Conservation (phyloP, 53 echinoderm and acorn worm species). For the Antedon mediterranea region DNA sequence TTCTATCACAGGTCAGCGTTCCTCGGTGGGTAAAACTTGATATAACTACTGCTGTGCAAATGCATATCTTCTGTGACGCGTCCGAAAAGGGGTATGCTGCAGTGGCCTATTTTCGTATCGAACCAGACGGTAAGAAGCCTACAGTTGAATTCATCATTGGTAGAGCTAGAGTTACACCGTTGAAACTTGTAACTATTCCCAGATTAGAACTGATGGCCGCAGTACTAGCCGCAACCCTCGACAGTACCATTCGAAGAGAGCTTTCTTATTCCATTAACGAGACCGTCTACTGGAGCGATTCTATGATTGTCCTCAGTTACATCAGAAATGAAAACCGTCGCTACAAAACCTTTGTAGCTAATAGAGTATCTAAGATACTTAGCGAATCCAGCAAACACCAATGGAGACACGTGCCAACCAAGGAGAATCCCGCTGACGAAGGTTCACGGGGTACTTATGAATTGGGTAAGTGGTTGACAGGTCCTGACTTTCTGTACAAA, state of each 20-base stretch:
- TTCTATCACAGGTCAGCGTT: constrained; percentile 14
- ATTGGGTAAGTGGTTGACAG: constrained; percentile 15
- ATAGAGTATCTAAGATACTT: constrained; percentile 27
- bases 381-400: constrained; percentile 11
- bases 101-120: constrained; percentile 23
- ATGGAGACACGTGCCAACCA: constrained; percentile 26
- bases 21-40: constrained; percentile 23
- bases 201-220: constrained; percentile 48
- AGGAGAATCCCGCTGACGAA: constrained; percentile 32
- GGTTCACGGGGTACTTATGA: constrained; percentile 18
- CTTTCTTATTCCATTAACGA: constrained; percentile 6
- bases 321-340: constrained; percentile 20
- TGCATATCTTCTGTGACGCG: constrained; percentile 44
- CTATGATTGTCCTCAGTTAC: constrained; percentile 32
- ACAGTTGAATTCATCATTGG: constrained; percentile 32
- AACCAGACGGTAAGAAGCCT: not conserved
- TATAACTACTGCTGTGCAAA: constrained; percentile 1
- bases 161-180: constrained; percentile 37
- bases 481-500: constrained; percentile 23
- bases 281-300: constrained; percentile 27
- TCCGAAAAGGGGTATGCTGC: constrained; percentile 40
- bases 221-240: constrained; percentile 30
- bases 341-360: constrained; percentile 39
- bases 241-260: constrained; percentile 26
- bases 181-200: constrained; percentile 33